Conservation (phyloP, 2,797 vertebrate species). For the Spinibarbus caldwelli region DNA sequence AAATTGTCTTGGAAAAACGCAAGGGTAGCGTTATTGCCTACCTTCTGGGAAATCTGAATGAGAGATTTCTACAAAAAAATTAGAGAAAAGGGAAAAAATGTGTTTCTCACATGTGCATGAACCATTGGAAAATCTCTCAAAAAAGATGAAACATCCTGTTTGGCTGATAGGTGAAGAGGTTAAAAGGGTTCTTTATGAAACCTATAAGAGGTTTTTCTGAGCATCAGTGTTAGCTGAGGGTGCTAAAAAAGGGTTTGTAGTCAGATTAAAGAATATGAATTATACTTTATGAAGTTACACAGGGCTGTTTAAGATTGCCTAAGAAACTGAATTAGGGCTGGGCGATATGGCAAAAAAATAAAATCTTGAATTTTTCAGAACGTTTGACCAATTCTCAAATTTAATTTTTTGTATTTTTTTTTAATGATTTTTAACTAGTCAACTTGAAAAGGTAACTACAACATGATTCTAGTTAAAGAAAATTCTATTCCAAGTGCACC, state of each 20-base stretch:
- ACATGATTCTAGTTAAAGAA: too few species aligned
- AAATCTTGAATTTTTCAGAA: too few species aligned
- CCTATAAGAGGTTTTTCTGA: background rate
- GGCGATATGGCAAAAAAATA: too few species aligned
- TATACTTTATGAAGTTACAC: slow-evolving; percentile 29
- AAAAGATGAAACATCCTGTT: slow-evolving; percentile 36
- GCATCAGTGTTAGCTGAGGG: slow-evolving; percentile 47
- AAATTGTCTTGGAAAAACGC: slow-evolving; percentile 40
- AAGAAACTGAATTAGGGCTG: too few species aligned
- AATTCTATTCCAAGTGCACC: too few species aligned
- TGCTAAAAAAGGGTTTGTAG: background rate
- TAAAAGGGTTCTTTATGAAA: background rate
- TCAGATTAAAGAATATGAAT: slow-evolving; percentile 24
- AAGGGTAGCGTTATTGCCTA: slow-evolving; percentile 75
- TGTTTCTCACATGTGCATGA: slow-evolving; percentile 67
- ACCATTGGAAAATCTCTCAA: slow-evolving; percentile 47
- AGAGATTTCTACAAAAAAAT: slow-evolving; percentile 86
- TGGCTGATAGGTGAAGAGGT: slow-evolving; percentile 20
- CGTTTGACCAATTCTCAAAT: too few species aligned
- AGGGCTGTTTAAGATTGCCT: slow-evolving; percentile 10
- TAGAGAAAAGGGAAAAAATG: slow-evolving; percentile 48
- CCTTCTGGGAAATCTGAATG: slow-evolving; percentile 90
- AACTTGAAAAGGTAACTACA: too few species aligned
- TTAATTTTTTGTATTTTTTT: too few species aligned
- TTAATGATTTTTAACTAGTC: too few species aligned